Percentiles rank a stretch among this genome's conserved stretches.
Conservation (phyloP, 1,140 invertebrate genomes). For the Medauroidea extradentata region DNA sequence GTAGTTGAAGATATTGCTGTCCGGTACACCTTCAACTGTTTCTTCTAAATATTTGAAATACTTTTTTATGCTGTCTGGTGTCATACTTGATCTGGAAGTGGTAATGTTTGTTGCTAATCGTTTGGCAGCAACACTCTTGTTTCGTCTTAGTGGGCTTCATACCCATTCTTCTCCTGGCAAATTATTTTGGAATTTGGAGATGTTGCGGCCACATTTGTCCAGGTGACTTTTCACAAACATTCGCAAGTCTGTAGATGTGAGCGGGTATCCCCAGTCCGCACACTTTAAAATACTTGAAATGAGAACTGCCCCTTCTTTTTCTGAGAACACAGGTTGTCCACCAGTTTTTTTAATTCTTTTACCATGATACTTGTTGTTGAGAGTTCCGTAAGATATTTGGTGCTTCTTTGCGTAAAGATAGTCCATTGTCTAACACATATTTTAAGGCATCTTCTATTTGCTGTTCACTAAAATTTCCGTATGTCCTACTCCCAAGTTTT, state of each 20-base stretch:
- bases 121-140: constrained; percentile 20
- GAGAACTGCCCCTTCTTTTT: too few relatives aligned
- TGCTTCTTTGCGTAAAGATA: too few relatives aligned
- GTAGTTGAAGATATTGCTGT: constrained; percentile 38
- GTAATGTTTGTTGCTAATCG: constrained; percentile 31
- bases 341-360: too few relatives aligned
- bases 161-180: constrained; percentile 33
- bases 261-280: constrained; percentile 32
- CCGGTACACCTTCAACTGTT: constrained; percentile 31
- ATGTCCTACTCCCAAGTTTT: too few relatives aligned
- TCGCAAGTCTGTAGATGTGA: constrained; percentile 25
- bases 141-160: too few relatives aligned
- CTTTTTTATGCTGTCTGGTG: constrained; percentile 21
- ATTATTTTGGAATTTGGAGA: constrained; percentile 28
- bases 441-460: too few relatives aligned
- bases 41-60: constrained; percentile 28
- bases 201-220: constrained; percentile 15
- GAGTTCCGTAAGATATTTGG: too few relatives aligned
- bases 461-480: too few relatives aligned
- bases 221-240: constrained; percentile 30
- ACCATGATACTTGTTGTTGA: too few relatives aligned
- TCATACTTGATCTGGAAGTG: constrained; percentile 23
- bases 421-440: too few relatives aligned
- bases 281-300: too few relatives aligned
- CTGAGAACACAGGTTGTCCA: too few relatives aligned